Evolutionary conservation across 2,888 invertebrate species (phyloP).

Genomic region (Melinopterus prodromus): DNA sequence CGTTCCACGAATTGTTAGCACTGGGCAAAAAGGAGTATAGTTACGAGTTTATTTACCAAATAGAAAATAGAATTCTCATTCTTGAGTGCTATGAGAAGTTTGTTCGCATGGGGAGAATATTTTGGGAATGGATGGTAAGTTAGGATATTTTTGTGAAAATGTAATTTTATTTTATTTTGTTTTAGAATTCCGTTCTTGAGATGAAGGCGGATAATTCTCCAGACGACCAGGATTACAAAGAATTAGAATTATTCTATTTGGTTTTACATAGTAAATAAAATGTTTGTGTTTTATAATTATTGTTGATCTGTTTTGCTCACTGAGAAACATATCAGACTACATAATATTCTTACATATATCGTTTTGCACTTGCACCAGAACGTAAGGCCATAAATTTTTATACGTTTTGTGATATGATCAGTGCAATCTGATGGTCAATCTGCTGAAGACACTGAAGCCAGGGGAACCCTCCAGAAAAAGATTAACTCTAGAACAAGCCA

Average conservation of each 20-base stretch:
- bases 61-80: conserved; percentile 15
- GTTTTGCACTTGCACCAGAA: too few relatives aligned
- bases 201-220: not conserved
- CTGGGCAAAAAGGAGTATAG: conserved; percentile 15
- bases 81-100: conserved; percentile 19
- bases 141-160: not conserved
- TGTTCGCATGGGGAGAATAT: conserved; percentile 10
- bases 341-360: too few relatives aligned
- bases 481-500: too few relatives aligned
- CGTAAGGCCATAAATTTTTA: too few relatives aligned
- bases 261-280: not conserved
- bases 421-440: too few relatives aligned
- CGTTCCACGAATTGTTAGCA: conserved; percentile 12
- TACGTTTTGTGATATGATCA: too few relatives aligned
- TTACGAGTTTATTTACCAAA: conserved; percentile 8
- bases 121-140: conserved; percentile 15
- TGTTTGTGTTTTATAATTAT: not conserved
- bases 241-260: not conserved
- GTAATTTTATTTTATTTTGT: not conserved
- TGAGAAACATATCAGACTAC: not conserved
- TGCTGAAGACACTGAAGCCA: too few relatives aligned
- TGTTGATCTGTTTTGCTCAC: not conserved
- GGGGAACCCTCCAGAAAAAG: too few relatives aligned
- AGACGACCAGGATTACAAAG: not conserved
- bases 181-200: not conserved